These are phyloP conservation scores for Lepidochrysops patricia DNA, from an alignment of 2,888 invertebrate genomes.

Conservation along the genomic window DNA sequence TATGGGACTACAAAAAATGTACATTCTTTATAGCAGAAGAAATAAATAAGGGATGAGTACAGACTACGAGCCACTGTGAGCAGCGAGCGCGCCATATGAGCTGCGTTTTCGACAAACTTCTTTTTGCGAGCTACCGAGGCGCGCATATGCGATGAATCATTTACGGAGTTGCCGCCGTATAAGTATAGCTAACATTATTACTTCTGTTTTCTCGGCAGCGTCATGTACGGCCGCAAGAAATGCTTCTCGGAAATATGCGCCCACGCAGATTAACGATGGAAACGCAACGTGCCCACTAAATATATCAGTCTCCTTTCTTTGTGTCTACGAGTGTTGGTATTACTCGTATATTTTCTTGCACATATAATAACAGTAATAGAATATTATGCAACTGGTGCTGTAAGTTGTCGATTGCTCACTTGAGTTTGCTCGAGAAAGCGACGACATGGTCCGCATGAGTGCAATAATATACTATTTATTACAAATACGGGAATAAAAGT, in stretches of 20 bases:
- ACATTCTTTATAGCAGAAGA: conserved; percentile 69
- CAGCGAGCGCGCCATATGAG: conserved; percentile 54
- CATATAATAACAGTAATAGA: too few relatives aligned
- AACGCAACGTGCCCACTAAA: conserved; percentile 68
- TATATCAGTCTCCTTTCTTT: conserved; percentile 61
- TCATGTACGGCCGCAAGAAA: conserved; percentile 67
- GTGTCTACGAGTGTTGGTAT: conserved; percentile 40
- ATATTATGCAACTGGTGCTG: too few relatives aligned
- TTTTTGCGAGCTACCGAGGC: conserved; percentile 66
- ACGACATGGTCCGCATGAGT: too few relatives aligned
- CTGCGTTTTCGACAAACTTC: conserved; percentile 70
- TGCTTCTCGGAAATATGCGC: conserved; percentile 70
- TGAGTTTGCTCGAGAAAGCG: too few relatives aligned
- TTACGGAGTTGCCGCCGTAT: conserved; percentile 66
- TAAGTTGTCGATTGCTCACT: too few relatives aligned
- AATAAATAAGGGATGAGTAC: conserved; percentile 73
- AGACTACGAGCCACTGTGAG: conserved; percentile 39
- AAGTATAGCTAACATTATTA: conserved; percentile 69
- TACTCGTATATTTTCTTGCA: not conserved
- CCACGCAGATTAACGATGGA: conserved; percentile 71
- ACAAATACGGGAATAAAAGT: too few relatives aligned
- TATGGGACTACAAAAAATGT: conserved; percentile 55
- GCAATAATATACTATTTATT: too few relatives aligned
- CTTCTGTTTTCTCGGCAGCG: conserved; percentile 69
- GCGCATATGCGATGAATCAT: conserved; percentile 72